Evolutionary conservation across 2,888 invertebrate species (phyloP).

Genomic region (Platynereis dumerilii): DNA sequence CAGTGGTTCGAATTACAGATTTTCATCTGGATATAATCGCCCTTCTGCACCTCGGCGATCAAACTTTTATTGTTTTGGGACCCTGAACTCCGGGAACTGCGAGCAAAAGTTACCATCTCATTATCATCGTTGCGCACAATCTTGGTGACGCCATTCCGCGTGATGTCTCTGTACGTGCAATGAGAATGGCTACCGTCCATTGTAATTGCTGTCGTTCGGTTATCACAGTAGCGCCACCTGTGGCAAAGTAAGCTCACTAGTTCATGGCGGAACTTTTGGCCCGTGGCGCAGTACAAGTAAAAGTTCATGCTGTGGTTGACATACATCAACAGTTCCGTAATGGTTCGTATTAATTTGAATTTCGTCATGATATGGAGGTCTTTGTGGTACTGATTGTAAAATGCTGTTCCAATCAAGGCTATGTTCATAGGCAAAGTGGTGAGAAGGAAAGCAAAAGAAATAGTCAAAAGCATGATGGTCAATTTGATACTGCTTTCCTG

Average conservation of each 20-base stretch:
- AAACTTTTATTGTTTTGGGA: background rate
- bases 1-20: background rate
- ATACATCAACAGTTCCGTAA: slow-evolving; percentile 37
- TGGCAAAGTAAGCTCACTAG: slow-evolving; percentile 26
- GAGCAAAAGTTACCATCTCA: too few relatives aligned
- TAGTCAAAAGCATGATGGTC: slow-evolving; percentile 55
- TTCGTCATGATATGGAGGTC: slow-evolving; percentile 21
- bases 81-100: too few relatives aligned
- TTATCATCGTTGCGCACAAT: too few relatives aligned
- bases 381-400: slow-evolving; percentile 7
- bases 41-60: slow-evolving; percentile 4
- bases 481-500: slow-evolving; percentile 32
- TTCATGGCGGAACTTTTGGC: slow-evolving; percentile 36
- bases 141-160: too few relatives aligned
- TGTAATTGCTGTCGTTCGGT: too few relatives aligned
- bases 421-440: slow-evolving; percentile 56
- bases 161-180: too few relatives aligned
- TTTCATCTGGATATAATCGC: slow-evolving; percentile 6
- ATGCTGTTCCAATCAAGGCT: slow-evolving; percentile 39
- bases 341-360: slow-evolving; percentile 26
- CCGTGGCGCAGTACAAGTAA: slow-evolving; percentile 37
- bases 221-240: too few relatives aligned
- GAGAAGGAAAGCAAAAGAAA: slow-evolving; percentile 53
- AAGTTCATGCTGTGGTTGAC: slow-evolving; percentile 37
- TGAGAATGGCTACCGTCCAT: too few relatives aligned